These are phyloP conservation scores for Eleginops maclovinus DNA, from an alignment of 2,113 vertebrate species.

Conservation along the genomic window DNA sequence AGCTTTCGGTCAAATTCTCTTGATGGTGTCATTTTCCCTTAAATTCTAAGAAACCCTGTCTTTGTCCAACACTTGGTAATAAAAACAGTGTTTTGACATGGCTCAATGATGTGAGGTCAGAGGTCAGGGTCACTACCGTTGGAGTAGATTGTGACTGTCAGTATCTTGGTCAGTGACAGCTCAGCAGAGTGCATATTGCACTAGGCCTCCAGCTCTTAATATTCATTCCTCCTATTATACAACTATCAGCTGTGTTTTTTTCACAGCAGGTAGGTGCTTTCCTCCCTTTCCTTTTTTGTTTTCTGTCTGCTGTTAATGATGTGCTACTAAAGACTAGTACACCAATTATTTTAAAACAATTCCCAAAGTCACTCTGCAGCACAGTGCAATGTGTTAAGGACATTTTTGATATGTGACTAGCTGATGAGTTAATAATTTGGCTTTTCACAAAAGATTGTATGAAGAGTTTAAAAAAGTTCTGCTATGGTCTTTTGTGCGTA, in stretches of 20 bases:
- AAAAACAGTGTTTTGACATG: not conserved
- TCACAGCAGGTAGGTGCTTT: not conserved
- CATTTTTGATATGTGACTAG: not conserved
- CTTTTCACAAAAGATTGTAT: constrained; percentile 23
- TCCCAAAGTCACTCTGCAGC: not conserved
- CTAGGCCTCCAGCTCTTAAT: too few relatives aligned
- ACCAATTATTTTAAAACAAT: not conserved
- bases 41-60: not conserved
- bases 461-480: constrained; percentile 29
- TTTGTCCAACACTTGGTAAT: not conserved
- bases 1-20: not conserved
- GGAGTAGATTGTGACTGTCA: constrained; percentile 14
- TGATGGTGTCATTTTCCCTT: not conserved
- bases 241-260: not conserved
- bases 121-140: constrained; percentile 15
- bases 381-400: not conserved
- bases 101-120: constrained; percentile 7
- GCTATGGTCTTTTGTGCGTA: constrained; percentile 40
- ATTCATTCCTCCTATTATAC: not conserved
- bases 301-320: not conserved
- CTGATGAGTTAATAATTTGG: constrained; percentile 45
- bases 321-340: not conserved
- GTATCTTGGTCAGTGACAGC: constrained; percentile 3
- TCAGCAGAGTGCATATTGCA: constrained; percentile 18
- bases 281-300: not conserved